A percentile compares a stretch with the other conserved stretches of the same genome.
Evolutionary conservation across 1,140 invertebrate genomes (phyloP).

Genomic region (Nylanderia fulva): DNA sequence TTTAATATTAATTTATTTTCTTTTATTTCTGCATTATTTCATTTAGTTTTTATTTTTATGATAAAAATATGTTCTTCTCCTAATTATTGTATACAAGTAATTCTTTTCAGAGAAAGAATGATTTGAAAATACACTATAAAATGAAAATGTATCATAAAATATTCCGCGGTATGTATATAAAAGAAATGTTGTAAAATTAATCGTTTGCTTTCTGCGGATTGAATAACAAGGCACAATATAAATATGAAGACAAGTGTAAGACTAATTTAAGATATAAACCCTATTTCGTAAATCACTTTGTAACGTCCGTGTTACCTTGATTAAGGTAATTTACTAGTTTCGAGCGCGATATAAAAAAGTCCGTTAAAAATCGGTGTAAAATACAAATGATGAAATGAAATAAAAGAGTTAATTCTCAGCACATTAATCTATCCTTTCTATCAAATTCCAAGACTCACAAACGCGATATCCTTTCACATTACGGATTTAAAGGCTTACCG

Average conservation of each 20-base stretch:
- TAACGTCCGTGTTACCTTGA: neutral
- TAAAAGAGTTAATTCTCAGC: slow-evolving; percentile 34
- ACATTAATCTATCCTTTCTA: slow-evolving; percentile 67
- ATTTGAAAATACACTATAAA: too few species aligned
- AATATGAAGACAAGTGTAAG: neutral
- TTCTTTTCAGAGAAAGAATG: too few species aligned
- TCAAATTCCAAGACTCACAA: slow-evolving; percentile 62
- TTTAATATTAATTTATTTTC: too few species aligned
- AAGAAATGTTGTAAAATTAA: too few species aligned
- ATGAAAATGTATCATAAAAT: too few species aligned
- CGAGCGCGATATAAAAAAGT: neutral
- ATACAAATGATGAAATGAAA: slow-evolving; percentile 42
- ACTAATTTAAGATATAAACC: neutral
- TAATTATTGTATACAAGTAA: too few species aligned
- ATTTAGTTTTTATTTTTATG: too few species aligned
- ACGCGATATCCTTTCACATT: slow-evolving; percentile 57
- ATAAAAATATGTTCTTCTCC: too few species aligned
- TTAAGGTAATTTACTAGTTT: neutral
- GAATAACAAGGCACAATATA: neutral
- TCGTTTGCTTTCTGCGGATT: too few species aligned
- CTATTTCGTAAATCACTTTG: neutral
- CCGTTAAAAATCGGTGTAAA: neutral
- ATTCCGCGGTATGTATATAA: too few species aligned
- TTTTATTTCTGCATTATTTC: too few species aligned
- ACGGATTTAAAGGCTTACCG: slow-evolving; percentile 29